Percentiles rank a stretch among this genome's conserved stretches.
phyloP scores from a whole-genome alignment of 2,797 vertebrate genomes.

The Trachops cirrhosus region DNA sequence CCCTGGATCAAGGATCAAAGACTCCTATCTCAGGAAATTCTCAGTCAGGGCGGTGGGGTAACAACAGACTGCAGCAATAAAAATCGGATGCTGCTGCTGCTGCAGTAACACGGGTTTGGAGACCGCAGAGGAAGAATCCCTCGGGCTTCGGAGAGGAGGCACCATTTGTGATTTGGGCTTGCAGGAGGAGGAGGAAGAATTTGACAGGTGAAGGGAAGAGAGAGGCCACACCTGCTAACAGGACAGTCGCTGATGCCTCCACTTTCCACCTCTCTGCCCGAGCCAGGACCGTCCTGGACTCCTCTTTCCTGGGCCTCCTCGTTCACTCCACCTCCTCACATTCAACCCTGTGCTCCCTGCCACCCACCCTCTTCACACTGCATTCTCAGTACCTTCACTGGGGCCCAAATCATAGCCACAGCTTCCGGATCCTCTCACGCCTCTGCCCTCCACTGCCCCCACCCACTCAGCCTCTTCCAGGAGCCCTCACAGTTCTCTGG shows the following conservation, averaged over 20 bases:
- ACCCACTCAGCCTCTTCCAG: too few relatives aligned
- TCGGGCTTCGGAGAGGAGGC: background rate
- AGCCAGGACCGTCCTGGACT: background rate
- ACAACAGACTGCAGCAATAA: background rate
- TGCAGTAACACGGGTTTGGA: background rate
- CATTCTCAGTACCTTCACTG: background rate
- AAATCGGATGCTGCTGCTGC: background rate
- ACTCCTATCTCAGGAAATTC: background rate
- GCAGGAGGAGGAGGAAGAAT: background rate
- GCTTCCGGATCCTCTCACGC: background rate
- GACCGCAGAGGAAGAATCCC: too few relatives aligned
- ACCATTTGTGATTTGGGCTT: background rate
- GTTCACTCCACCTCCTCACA: background rate
- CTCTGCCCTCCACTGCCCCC: background rate
- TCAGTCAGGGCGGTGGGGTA: too few relatives aligned
- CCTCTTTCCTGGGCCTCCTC: background rate
- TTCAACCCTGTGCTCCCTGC: background rate
- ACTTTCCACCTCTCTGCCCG: background rate
- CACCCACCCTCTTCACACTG: background rate
- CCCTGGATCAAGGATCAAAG: too few relatives aligned
- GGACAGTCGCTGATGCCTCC: background rate
- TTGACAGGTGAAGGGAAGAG: background rate
- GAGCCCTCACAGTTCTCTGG: background rate
- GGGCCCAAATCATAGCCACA: background rate
- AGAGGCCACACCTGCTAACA: background rate